Percentiles rank a stretch among this genome's conserved stretches.
Evolutionary conservation across 2,113 vertebrate genomes (phyloP).

Genomic region (Lates calcarifer): DNA sequence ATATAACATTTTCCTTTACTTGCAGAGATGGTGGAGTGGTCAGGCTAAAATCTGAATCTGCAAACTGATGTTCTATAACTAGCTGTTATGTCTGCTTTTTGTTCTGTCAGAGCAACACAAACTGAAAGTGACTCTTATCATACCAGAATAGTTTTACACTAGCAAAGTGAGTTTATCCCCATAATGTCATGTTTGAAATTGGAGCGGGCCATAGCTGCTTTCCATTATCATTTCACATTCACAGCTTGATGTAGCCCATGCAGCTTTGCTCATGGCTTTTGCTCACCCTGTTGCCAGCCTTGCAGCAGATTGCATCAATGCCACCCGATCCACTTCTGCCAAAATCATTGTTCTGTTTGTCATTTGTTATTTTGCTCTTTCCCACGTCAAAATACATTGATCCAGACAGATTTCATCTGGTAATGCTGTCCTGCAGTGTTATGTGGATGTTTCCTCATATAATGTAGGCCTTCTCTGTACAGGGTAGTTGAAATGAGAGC

Average conservation of each 20-base stretch:
- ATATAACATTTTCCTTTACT: not conserved
- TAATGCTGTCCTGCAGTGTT: constrained; percentile 10
- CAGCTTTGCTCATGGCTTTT: constrained; percentile 44
- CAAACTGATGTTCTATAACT: constrained; percentile 10
- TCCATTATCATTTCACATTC: constrained; percentile 17
- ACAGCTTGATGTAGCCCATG: constrained; percentile 34
- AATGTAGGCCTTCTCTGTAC: not conserved
- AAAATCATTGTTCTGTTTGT: constrained; percentile 58
- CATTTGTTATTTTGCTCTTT: constrained; percentile 38
- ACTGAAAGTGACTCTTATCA: constrained; percentile 2
- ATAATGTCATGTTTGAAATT: constrained; percentile 5
- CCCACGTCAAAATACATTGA: constrained; percentile 27
- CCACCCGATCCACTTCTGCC: constrained; percentile 38
- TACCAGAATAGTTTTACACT: not conserved
- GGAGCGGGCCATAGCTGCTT: constrained; percentile 15
- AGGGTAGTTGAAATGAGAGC: constrained; percentile 11
- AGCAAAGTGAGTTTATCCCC: constrained; percentile 2
- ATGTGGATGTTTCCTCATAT: not conserved
- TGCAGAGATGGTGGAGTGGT: not conserved
- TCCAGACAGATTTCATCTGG: constrained; percentile 22
- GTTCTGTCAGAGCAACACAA: not conserved
- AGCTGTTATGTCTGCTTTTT: constrained; percentile 7
- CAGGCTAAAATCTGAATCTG: not conserved
- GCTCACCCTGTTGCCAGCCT: constrained; percentile 53
- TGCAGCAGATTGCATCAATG: constrained; percentile 75